A percentile compares a stretch with the other conserved stretches of the same genome.
Evolutionary conservation across 2,888 invertebrate genomes (phyloP).

Genomic region (Arctia plantaginis): DNA sequence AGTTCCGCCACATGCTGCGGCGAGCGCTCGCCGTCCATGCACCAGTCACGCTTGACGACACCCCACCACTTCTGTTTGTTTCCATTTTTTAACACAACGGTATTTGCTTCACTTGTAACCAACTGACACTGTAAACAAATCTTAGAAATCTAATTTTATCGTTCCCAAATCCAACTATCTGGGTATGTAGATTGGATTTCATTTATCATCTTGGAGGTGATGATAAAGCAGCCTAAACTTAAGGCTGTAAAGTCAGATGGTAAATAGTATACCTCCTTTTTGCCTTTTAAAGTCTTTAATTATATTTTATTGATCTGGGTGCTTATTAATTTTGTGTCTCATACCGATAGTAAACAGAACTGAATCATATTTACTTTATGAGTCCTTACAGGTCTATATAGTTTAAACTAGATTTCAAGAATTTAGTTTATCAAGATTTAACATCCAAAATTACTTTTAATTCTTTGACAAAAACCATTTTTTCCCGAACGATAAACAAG

Average conservation of each 20-base stretch:
- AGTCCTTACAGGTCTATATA: background rate
- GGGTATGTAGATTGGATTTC: too few relatives aligned
- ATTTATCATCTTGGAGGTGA: too few relatives aligned
- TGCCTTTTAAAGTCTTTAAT: background rate
- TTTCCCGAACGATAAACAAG: too few relatives aligned
- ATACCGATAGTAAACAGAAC: constrained; percentile 26
- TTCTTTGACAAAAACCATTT: background rate
- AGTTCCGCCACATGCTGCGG: constrained; percentile 79
- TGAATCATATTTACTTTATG: background rate
- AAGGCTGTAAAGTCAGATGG: background rate
- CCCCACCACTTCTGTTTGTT: constrained; percentile 57
- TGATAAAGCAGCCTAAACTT: too few relatives aligned
- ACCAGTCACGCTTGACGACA: constrained; percentile 67
- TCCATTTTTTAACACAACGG: constrained; percentile 35
- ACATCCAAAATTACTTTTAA: background rate
- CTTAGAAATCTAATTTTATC: background rate
- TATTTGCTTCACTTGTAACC: constrained; percentile 8
- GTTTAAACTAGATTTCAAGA: background rate
- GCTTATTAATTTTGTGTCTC: constrained; percentile 23
- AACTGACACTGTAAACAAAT: background rate
- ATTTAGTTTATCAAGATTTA: background rate
- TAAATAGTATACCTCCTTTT: background rate
- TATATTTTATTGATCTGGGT: constrained; percentile 15
- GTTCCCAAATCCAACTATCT: background rate
- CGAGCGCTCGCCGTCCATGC: constrained; percentile 49